Base-by-base conservation (phyloP, 2,888 invertebrate species). In the Chydorus sphaericus region DNA sequence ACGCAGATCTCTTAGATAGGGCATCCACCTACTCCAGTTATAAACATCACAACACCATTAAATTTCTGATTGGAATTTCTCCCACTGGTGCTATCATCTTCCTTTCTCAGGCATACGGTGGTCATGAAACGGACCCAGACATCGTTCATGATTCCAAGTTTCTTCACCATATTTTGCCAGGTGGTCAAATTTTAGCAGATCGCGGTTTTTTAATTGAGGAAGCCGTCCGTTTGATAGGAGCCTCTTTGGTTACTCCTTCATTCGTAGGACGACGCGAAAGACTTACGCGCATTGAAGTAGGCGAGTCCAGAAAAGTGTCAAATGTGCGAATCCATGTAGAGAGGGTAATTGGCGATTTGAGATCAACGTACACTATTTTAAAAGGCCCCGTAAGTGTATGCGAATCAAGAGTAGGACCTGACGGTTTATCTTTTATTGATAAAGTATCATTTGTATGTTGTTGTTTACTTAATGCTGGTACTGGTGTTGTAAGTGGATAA, bases 401-500 rank as follows among this genome's bases (percentile, higher is more conserved):
- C 23, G 18, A 8, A 10, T 18, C 23, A 39, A 10, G 39, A 39
- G 18, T 18, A n/a, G 18, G 23, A 18, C 8, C 18, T 23, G 39
- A 39, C 10, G 23, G 23, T 23, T 8, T 39, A 8, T 39, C n/a
- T 18, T 39, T 18, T 39, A 23, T 39, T 39, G 39, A 39, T 18
- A 39, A 39, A 18, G 16, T 44, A 11, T 23, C 26, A 2, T 44
- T 44, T 44, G 44, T 44, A 11, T 44, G 44, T 23, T 44, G 44
- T 26, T 44, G 44, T 14, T 23, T 44, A 23, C 10, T 11, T 44
- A 44, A 44, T 8, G 44, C 44, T n/a, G 26, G 26, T 26, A 23
- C 44, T 44, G 26, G 44, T 23, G 44, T 44, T 44, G 44, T 44
- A 18, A n/a, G n/a, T n/a, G n/a, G n/a, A n/a, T n/a, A n/a, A n/a